Conservation (phyloP, 2,113 vertebrate species). For the Ochotona princeps region DNA sequence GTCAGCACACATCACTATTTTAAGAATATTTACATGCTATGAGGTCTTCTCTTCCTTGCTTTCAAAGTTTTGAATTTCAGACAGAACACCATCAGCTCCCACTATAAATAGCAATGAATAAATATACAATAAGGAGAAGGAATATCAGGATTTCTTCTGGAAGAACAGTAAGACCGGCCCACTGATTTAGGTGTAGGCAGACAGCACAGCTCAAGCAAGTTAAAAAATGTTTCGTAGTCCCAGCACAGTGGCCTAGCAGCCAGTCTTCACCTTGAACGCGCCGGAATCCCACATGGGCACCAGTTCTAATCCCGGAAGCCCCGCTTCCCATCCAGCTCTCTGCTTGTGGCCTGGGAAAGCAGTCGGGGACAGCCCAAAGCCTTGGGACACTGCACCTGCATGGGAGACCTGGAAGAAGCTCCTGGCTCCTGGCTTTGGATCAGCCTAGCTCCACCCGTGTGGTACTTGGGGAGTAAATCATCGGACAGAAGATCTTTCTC, state of each 20-base stretch:
- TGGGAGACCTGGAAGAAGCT: too few relatives aligned
- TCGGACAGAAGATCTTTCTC: too few relatives aligned
- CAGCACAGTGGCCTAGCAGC: background rate
- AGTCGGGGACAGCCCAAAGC: too few relatives aligned
- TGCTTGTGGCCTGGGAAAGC: too few relatives aligned
- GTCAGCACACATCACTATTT: background rate
- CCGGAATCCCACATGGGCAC: too few relatives aligned
- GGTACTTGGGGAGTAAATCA: too few relatives aligned
- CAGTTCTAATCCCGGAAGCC: too few relatives aligned
- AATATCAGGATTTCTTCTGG: background rate
- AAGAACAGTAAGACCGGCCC: background rate
- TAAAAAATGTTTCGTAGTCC: background rate
- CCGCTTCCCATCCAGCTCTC: too few relatives aligned
- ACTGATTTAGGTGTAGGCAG: conserved; percentile 3
- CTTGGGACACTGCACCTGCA: too few relatives aligned
- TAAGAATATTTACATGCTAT: background rate
- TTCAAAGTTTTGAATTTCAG: conserved; percentile 8
- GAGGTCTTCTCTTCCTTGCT: background rate
- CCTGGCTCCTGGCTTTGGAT: too few relatives aligned
- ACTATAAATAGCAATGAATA: background rate
- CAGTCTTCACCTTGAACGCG: too few relatives aligned
- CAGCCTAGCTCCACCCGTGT: too few relatives aligned
- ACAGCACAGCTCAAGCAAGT: background rate
- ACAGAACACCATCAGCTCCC: background rate
- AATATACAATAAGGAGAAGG: background rate